These are phyloP conservation scores for Ceratosolen fusciceps DNA, from an alignment of 1,140 invertebrate genomes.

Conservation along the genomic window DNA sequence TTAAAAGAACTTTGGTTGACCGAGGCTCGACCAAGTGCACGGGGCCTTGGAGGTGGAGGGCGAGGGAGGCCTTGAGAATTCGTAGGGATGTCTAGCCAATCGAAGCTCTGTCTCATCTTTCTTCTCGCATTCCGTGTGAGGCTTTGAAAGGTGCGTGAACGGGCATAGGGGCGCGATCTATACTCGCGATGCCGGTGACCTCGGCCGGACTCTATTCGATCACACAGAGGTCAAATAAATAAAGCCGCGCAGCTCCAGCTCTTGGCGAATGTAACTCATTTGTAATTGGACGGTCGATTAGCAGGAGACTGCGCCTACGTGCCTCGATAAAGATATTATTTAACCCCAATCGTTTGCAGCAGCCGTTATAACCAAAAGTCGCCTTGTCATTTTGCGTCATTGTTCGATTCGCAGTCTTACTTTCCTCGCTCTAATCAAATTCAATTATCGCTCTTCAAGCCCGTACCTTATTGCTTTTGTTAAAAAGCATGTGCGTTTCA, in stretches of 20 bases:
- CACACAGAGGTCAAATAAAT: conserved; percentile 52
- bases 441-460: neutral
- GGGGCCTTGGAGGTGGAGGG: neutral
- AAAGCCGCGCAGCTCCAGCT: conserved; percentile 2
- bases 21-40: no score
- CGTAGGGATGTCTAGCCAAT: neutral
- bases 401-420: neutral
- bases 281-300: neutral
- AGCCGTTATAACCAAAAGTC: neutral
- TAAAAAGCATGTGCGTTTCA: conserved; percentile 27
- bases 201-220: conserved; percentile 38
- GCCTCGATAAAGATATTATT: neutral
- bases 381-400: neutral
- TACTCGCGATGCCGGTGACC: conserved; percentile 17
- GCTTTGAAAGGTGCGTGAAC: no score
- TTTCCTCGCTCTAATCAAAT: neutral
- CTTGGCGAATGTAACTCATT: neutral
- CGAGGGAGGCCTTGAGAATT: neutral
- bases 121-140: no score
- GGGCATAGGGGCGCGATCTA: neutral
- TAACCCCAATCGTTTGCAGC: no score
- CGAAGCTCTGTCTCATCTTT: no score
- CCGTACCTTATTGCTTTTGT: neutral
- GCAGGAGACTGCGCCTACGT: neutral
- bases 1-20: no score